Conservation (phyloP, 1,140 invertebrate species). For the Cherax quadricarinatus region DNA sequence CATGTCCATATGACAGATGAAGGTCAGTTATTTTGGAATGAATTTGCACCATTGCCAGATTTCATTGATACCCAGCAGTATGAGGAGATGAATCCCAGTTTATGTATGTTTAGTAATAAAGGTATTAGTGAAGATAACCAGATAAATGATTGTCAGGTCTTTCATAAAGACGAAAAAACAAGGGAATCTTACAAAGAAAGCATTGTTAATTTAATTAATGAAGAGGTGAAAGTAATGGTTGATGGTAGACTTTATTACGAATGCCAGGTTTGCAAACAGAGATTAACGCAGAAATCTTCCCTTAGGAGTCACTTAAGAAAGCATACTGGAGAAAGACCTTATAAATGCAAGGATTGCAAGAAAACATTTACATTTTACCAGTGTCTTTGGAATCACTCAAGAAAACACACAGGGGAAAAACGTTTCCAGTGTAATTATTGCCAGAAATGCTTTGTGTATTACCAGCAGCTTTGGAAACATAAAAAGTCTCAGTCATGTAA, state of each 20-base stretch:
- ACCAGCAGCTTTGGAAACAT: slow-evolving; percentile 14
- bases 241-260: background rate
- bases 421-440: background rate
- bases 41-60: no score
- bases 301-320: background rate
- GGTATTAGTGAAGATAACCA: no score
- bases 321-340: slow-evolving; percentile 26
- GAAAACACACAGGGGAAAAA: slow-evolving; percentile 26
- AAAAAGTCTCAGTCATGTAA: background rate
- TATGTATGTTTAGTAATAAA: no score
- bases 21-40: no score
- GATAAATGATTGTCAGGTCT: no score
- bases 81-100: no score
- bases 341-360: background rate
- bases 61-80: no score
- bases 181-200: no score
- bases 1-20: no score
- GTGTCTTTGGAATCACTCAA: slow-evolving; percentile 28
- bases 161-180: no score
- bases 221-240: no score
- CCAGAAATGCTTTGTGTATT: background rate
- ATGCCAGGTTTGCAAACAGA: background rate
- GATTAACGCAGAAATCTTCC: background rate
- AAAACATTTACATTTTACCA: slow-evolving; percentile 25
- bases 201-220: no score